Percentiles rank a stretch among this genome's conserved stretches.
Conservation (phyloP, 1,140 invertebrate species). For the Procambarus virginalis region DNA sequence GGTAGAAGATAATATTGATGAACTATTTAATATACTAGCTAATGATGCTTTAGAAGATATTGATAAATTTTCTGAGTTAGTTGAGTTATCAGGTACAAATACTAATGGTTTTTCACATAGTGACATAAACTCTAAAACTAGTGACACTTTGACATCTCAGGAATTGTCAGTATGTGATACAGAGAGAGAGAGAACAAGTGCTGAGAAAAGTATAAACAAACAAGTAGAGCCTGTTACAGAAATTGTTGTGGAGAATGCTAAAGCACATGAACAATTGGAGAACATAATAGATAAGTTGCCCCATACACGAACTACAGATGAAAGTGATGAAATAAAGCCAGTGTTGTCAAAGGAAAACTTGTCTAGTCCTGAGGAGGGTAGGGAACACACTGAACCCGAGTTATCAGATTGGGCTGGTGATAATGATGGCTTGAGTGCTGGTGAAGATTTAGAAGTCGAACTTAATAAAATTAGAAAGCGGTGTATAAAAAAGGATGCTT, state of each 20-base stretch:
- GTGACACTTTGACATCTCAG: conserved; percentile 17
- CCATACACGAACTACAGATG: neutral
- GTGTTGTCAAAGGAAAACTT: conserved; percentile 31
- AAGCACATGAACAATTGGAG: neutral
- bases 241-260: conserved; percentile 15
- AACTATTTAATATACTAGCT: conserved; percentile 60
- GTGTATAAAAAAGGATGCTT: neutral
- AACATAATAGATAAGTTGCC: neutral
- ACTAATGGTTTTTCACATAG: conserved; percentile 11
- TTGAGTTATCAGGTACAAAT: conserved; percentile 30
- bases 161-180: conserved; percentile 8
- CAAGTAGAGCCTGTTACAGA: neutral
- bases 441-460: conserved; percentile 81
- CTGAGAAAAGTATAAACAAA: neutral
- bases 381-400: conserved; percentile 87
- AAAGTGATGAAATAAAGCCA: neutral
- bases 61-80: conserved; percentile 55
- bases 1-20: conserved; percentile 57
- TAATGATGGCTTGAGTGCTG: conserved; percentile 80
- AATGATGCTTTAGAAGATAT: conserved; percentile 63
- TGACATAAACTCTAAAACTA: neutral
- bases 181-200: neutral
- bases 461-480: conserved; percentile 74
- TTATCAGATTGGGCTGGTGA: conserved; percentile 89
- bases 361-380: conserved; percentile 70